Percentiles rank a stretch among this genome's conserved stretches.
Evolutionary conservation across 2,888 invertebrate species (phyloP).

Genomic region (Monochamus alternatus): DNA sequence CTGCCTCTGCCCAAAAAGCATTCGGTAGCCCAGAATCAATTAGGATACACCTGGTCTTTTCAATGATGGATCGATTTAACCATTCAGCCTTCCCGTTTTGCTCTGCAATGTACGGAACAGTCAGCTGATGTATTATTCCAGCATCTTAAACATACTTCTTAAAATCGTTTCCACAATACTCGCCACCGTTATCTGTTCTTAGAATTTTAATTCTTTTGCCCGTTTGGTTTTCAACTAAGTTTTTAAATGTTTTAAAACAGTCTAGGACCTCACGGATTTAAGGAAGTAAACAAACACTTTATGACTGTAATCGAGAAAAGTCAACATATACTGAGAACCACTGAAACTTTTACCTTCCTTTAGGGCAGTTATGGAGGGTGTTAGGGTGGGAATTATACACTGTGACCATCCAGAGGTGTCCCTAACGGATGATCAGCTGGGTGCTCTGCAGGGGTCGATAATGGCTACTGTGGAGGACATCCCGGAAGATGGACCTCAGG

Average conservation of each 20-base stretch:
- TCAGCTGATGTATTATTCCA: conserved; percentile 23
- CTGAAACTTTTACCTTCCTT: neutral
- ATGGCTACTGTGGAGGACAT: neutral
- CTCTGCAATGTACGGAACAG: conserved; percentile 40
- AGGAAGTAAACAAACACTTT: conserved; percentile 17
- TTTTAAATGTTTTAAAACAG: conserved; percentile 10
- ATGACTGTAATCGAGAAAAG: conserved; percentile 6
- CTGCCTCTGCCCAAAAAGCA: conserved; percentile 9
- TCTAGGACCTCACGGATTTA: conserved; percentile 6
- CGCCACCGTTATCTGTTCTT: conserved; percentile 18
- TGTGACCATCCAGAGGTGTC: too few relatives aligned
- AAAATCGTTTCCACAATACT: conserved; percentile 10
- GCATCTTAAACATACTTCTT: neutral
- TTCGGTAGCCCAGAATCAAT: neutral
- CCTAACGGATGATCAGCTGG: too few relatives aligned
- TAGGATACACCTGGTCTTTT: conserved; percentile 28
- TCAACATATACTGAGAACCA: conserved; percentile 9
- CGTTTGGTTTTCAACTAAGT: conserved; percentile 29
- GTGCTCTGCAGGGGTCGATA: too few relatives aligned
- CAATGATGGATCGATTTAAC: conserved; percentile 42
- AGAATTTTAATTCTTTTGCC: conserved; percentile 25
- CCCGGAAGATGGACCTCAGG: too few relatives aligned
- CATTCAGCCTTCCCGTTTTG: conserved; percentile 45
- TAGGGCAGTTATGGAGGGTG: neutral
- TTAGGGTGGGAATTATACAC: too few relatives aligned